Conservation (phyloP, 35 echinoderm and acorn worm species). For the Apostichopus parvimensis region DNA sequence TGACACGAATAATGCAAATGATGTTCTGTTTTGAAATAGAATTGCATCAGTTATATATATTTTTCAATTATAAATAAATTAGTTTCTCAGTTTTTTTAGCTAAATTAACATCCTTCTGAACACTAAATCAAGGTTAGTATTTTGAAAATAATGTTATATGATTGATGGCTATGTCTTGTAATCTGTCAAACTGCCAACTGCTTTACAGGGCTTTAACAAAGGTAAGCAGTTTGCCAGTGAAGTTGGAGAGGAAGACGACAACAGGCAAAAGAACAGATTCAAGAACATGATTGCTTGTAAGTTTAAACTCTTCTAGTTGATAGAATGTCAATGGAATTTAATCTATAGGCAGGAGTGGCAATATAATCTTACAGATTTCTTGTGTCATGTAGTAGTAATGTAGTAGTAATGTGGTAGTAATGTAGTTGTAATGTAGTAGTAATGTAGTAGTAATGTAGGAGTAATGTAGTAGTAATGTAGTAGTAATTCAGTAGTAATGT, state of each 20-base stretch:
- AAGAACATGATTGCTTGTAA: conserved; percentile 82
- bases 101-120: not conserved
- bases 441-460: too few relatives aligned
- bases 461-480: too few relatives aligned
- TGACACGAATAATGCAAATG: too few relatives aligned
- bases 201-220: conserved; percentile 53
- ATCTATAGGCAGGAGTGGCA: not conserved
- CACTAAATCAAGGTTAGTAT: not conserved
- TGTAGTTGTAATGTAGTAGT: too few relatives aligned
- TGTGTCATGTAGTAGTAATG: too few relatives aligned
- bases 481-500: too few relatives aligned
- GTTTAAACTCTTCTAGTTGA: not conserved
- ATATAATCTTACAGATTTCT: not conserved
- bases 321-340: conserved; percentile 7
- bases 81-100: too few relatives aligned
- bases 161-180: conserved; percentile 7
- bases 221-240: conserved; percentile 62
- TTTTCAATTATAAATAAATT: too few relatives aligned
- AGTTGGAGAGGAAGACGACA: conserved; percentile 66
- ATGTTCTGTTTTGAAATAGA: too few relatives aligned
- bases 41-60: too few relatives aligned
- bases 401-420: too few relatives aligned
- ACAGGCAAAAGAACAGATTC: conserved; percentile 72
- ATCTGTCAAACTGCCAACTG: conserved; percentile 6
- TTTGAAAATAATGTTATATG: conserved; percentile 15